Conservation (phyloP, 2,113 vertebrate genomes). For the Agelaius phoeniceus region DNA sequence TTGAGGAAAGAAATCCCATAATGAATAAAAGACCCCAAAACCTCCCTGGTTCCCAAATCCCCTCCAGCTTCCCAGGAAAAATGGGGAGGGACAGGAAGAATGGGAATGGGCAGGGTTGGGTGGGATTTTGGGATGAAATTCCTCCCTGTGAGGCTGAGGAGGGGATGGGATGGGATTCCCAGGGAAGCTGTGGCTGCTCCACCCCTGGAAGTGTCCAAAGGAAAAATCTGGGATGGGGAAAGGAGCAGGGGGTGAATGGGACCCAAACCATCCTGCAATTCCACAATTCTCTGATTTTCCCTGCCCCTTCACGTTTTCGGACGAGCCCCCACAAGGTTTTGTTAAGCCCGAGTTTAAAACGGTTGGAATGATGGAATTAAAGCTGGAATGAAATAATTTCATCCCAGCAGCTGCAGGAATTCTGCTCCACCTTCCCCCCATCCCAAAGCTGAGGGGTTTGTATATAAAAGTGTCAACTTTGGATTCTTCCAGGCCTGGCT, state of each 20-base stretch:
- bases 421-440: neutral
- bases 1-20: neutral
- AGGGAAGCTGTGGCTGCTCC: neutral
- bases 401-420: neutral
- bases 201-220: neutral
- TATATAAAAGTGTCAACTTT: neutral
- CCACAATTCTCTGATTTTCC: neutral
- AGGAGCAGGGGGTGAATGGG: neutral
- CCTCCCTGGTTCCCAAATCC: neutral
- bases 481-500: neutral
- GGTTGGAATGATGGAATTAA: rapidly evolving
- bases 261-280: neutral
- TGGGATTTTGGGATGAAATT: neutral
- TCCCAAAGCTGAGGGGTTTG: neutral
- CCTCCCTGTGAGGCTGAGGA: neutral
- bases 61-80: neutral
- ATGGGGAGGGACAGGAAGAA: neutral
- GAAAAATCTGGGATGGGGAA: neutral
- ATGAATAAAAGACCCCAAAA: neutral
- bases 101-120: neutral
- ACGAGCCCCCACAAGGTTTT: neutral
- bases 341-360: neutral
- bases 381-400: neutral
- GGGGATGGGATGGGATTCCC: neutral
- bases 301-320: rapidly evolving